Evolutionary conservation across 2,888 invertebrate species (phyloP), one percentile per base, ranked within the genome.

Genomic region (Dinocampus coccinellae): DNA sequence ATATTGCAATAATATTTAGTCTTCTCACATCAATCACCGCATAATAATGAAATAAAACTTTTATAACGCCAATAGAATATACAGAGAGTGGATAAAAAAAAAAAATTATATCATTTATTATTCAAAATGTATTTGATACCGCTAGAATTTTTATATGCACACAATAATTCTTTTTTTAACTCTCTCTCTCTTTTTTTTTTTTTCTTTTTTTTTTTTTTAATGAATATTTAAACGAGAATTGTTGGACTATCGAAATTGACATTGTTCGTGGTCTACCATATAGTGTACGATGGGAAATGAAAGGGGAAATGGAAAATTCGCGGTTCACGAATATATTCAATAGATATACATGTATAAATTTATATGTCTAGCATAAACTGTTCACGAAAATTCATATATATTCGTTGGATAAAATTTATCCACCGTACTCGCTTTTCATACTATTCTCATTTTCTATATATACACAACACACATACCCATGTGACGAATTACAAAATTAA

Each of bases 401-500:
- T 55, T 20, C 16, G 29, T 36, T 24, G 57, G 24, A 66, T 66
- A 66, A 66, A 66, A 66, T 55, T 24, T 20, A 16, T 55, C 34
- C 36, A n/a, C 55, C 34, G 34, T 20, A 20, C 1, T 60, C 60
- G 10, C 20, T 33, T 29, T 60, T 36, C 34, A 10, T n/a, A 16
- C 34, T 2, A 11, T 10, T 33, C 36, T 60, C 34, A 11, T 36
- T n/a, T n/a, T n/a, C n/a, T n/a, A 2, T 34, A 34, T 34, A 29
- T 33, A 33, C 20, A 34, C 10, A 20, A 63, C 47, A 63, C 63
- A 16, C 47, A n/a, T 47, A 10, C 42, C 13, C 39, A 52, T 67
- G 79, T 81, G 81, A 83, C 81, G 82, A 84, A 84, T 83, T 80
- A 82, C 79, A 80, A 81, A 83, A 84, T 84, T 84, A 82, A 83